Conservation (phyloP, 2,797 vertebrate species). For the Bradypus variegatus region DNA sequence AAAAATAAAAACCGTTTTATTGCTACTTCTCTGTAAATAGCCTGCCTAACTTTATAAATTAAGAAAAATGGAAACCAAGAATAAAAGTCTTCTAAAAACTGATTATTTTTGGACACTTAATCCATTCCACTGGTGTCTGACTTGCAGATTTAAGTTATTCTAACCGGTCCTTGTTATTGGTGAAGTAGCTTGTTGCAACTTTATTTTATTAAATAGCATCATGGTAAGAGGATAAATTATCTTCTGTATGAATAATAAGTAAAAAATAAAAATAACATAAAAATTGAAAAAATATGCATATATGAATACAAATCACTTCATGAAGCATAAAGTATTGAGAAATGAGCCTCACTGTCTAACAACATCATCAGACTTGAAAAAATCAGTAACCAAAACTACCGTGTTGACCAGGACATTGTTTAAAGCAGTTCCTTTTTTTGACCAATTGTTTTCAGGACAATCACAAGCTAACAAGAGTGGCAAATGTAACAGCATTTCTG, state of each 20-base stretch:
- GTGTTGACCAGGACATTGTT: not conserved
- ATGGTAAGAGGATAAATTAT: not conserved
- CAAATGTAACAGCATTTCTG: not conserved
- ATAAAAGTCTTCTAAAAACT: not conserved
- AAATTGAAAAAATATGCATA: not conserved
- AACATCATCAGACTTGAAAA: not conserved
- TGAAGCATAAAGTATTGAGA: not conserved
- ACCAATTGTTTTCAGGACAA: not conserved
- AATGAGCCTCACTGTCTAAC: not conserved
- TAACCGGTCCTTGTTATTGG: no score
- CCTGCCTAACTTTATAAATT: not conserved
- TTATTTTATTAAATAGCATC: not conserved
- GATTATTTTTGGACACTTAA: not conserved
- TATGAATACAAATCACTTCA: no score
- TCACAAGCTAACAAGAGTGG: not conserved
- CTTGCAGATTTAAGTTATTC: not conserved
- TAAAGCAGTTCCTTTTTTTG: not conserved
- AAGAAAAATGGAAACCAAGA: not conserved
- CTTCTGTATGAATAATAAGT: not conserved
- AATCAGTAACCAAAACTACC: not conserved
- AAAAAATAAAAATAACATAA: not conserved
- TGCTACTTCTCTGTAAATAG: not conserved
- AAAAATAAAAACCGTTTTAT: not conserved
- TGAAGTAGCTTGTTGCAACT: not conserved
- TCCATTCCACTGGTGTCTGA: not conserved